phyloP scores from a whole-genome alignment of 2,797 vertebrate genomes.

The Podarcis siculus region DNA sequence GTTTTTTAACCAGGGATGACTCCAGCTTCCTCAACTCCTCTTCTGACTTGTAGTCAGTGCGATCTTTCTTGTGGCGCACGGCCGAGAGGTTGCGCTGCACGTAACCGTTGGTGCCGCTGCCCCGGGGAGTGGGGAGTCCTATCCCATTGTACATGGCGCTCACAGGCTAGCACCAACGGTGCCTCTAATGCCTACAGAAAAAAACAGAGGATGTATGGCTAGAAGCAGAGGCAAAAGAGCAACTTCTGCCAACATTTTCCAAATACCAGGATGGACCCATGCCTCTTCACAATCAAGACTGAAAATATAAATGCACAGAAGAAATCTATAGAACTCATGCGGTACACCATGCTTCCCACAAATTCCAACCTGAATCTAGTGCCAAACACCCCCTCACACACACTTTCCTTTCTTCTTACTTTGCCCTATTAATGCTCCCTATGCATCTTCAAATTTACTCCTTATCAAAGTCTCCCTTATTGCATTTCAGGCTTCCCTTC shows the following conservation, averaged over 20 bases:
- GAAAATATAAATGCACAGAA: background rate
- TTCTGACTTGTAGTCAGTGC: constrained; percentile 80
- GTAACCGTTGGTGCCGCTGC: constrained; percentile 94
- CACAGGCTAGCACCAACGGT: constrained; percentile 67
- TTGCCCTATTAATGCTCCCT: background rate
- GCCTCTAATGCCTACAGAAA: background rate
- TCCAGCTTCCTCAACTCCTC: constrained; percentile 92
- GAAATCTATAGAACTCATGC: background rate
- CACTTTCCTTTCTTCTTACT: background rate
- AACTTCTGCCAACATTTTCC: background rate
- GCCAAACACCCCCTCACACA: background rate
- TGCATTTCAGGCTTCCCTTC: background rate
- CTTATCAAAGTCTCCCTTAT: background rate
- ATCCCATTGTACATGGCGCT: constrained; percentile 94
- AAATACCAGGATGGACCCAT: background rate
- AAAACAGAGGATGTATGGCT: background rate
- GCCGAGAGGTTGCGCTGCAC: constrained; percentile 94
- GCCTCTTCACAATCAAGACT: background rate
- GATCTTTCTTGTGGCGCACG: constrained; percentile 86
- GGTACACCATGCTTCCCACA: background rate
- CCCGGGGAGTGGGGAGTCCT: constrained; percentile 91
- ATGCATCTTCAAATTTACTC: background rate
- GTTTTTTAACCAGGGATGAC: constrained; percentile 89
- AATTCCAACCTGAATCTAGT: background rate
- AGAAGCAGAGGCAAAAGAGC: background rate